Percentiles rank a stretch among this genome's conserved stretches.
These are phyloP conservation scores for Drosophila sp. DNA, from an alignment of 1,140 invertebrate species.

Conservation along the genomic window DNA sequence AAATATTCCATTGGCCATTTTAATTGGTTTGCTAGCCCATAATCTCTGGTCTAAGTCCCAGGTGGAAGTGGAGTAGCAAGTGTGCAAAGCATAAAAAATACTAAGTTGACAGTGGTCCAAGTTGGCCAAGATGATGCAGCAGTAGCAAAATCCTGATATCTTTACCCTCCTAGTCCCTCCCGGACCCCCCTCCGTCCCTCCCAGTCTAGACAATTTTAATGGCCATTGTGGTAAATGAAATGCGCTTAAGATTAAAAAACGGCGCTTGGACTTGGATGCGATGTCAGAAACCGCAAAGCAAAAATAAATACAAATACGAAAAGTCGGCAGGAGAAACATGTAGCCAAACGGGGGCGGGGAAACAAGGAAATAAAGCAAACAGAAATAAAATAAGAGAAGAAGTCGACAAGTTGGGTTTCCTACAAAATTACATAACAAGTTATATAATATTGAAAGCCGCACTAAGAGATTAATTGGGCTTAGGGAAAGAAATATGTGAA, in stretches of 20 bases:
- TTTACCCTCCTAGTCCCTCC: background rate
- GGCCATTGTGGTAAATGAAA: slow-evolving; percentile 75
- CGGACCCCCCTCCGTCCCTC: slow-evolving; percentile 4
- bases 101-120: slow-evolving; percentile 43
- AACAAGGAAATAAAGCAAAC: background rate
- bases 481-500: no score
- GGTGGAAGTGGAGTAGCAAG: slow-evolving; percentile 33
- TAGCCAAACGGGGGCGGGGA: background rate
- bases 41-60: slow-evolving; percentile 68
- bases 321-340: slow-evolving; percentile 21
- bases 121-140: slow-evolving; percentile 7
- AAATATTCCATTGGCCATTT: slow-evolving; percentile 65
- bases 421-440: background rate
- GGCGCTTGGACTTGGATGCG: slow-evolving; percentile 47
- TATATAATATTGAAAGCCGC: no score
- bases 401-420: background rate
- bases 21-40: slow-evolving; percentile 75
- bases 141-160: background rate
- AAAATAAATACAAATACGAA: slow-evolving; percentile 69
- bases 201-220: slow-evolving; percentile 63
- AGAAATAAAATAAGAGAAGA: background rate
- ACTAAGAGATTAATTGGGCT: no score
- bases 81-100: slow-evolving; percentile 35
- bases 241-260: slow-evolving; percentile 78
- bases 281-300: slow-evolving; percentile 72